A percentile compares a stretch with the other conserved stretches of the same genome.
Evolutionary conservation across 2,797 vertebrate genomes (phyloP).

Genomic region (Arctocebus calabarensis): DNA sequence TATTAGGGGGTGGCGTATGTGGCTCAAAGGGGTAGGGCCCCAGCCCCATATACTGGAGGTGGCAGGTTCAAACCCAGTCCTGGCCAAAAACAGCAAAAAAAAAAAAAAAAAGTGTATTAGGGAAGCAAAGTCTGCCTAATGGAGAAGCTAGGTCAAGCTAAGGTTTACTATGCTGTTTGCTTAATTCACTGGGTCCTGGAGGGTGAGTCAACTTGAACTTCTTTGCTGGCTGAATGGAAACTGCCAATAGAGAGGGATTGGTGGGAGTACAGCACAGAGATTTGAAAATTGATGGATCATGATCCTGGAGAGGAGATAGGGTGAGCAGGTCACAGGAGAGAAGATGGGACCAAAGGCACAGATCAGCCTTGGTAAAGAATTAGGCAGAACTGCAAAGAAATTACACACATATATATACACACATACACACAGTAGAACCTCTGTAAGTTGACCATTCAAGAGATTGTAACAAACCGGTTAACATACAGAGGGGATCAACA

Average conservation of each 20-base stretch:
- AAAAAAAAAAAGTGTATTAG: neutral
- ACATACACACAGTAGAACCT: too few species aligned
- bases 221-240: slow-evolving; percentile 3
- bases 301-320: neutral
- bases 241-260: neutral
- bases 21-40: too few species aligned
- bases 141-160: neutral
- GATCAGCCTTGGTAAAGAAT: neutral
- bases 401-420: too few species aligned
- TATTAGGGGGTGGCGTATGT: too few species aligned
- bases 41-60: too few species aligned
- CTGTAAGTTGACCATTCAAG: too few species aligned
- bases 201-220: neutral
- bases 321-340: neutral
- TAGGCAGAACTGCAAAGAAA: neutral
- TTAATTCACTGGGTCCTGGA: neutral
- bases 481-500: too few species aligned
- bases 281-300: neutral
- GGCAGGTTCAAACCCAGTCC: too few species aligned
- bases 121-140: neutral
- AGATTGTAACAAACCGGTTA: too few species aligned
- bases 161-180: neutral
- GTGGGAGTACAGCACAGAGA: neutral
- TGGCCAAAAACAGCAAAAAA: too few species aligned
- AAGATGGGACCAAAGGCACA: neutral